Evolutionary conservation across 2,888 invertebrate species (phyloP), one percentile per base, ranked within the genome.

Genomic region (Cremastinae sp.): DNA sequence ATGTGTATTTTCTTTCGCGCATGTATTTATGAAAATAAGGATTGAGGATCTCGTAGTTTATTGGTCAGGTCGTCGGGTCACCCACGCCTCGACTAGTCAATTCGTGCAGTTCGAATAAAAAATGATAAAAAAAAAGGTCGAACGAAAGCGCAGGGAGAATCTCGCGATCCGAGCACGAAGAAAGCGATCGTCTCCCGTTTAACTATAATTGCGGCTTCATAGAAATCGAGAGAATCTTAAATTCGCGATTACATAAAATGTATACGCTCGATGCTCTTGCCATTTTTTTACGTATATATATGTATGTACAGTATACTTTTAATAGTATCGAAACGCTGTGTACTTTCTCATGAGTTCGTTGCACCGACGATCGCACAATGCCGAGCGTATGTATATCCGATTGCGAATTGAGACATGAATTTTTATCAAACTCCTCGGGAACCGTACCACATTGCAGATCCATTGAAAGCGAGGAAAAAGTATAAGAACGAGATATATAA

Each of bases 21-120:
- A 28, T 28, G 28, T 28, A 28, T 28, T 28, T 28, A 28, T 28
- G 28, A 28, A 28, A 28, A 28, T 28, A 28, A 28, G 28, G 28
- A 28, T 28, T 5, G 28, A 28, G 28, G 28, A 75, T 69, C 69
- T 28, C 59, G 56, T 53, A 18, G 70, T 74, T 20, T 64, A 64
- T 70, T 71, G 68, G 69, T 37, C 79, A 51, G 82, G 83, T 84
- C 81, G 77, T 37, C 68, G 73, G 85, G 84, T 86, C 83, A 84
- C 80, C 83, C 85, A 83, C 81, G 81, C 82, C 80, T 79, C 81
- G 77, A 79, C 75, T 59, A 69, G 68, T 74, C 66, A 59, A 66
- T 73, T 73, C 59, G 62, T 66, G 61, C 53, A 55, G 59, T 45
- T 35, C 64, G 49, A 64, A 68, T 58, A 68, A 39, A 72, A 72